Evolutionary conservation across 1,140 invertebrate species (phyloP).

Genomic region (Drosophila virilis): DNA sequence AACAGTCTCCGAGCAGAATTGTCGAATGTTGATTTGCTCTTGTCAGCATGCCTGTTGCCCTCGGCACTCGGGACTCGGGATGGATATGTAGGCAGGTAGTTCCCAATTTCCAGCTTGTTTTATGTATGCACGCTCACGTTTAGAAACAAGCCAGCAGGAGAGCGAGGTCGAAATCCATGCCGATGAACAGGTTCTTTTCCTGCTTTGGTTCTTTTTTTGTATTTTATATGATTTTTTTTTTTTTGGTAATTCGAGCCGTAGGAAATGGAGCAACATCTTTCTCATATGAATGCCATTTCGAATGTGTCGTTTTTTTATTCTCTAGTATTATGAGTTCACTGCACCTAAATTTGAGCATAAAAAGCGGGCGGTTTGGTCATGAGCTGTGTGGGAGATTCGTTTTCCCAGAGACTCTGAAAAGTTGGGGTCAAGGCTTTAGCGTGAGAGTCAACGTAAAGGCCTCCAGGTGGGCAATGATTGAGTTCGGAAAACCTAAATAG

Average conservation of each 20-base stretch:
- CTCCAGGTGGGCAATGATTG: conserved; percentile 18
- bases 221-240: conserved; percentile 11
- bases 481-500: background rate
- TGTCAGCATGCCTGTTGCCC: conserved; percentile 56
- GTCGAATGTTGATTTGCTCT: conserved; percentile 65
- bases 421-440: conserved; percentile 18
- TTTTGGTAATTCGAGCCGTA: conserved; percentile 73
- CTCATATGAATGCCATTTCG: conserved; percentile 66
- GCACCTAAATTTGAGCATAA: conserved; percentile 25
- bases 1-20: conserved; percentile 2
- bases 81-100: conserved; percentile 25
- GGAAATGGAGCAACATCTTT: conserved; percentile 72
- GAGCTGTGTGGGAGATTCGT: conserved; percentile 24
- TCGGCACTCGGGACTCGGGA: background rate
- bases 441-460: conserved; percentile 15
- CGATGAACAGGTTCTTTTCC: conserved; percentile 77
- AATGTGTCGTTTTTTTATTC: conserved; percentile 43
- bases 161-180: conserved; percentile 30
- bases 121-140: conserved; percentile 50
- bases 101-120: conserved; percentile 45
- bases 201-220: conserved; percentile 41
- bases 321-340: conserved; percentile 40
- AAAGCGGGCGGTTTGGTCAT: conserved; percentile 15
- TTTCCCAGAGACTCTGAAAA: conserved; percentile 11
- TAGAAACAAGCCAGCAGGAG: conserved; percentile 33